Percentiles rank a stretch among this genome's conserved stretches.
These are phyloP conservation scores for Petrolisthes cinctipes DNA, from an alignment of 2,888 invertebrate genomes.

Conservation along the genomic window DNA sequence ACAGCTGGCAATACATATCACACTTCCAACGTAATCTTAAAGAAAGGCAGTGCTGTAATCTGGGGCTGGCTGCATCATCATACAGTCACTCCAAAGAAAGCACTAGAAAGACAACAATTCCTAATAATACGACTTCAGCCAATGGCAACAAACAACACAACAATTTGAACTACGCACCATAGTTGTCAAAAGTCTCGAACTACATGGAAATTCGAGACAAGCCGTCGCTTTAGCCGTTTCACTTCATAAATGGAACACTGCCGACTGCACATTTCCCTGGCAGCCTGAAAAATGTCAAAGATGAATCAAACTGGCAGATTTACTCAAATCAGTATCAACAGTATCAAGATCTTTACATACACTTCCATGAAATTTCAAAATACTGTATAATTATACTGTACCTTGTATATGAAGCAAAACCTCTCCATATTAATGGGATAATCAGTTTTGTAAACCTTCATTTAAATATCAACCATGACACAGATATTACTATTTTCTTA, in stretches of 20 bases:
- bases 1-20: background rate
- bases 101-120: background rate
- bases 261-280: too few species aligned
- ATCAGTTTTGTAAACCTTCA: too few species aligned
- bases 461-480: too few species aligned
- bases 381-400: too few species aligned
- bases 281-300: background rate
- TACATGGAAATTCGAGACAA: background rate
- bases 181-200: background rate
- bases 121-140: background rate
- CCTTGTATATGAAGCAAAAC: too few species aligned
- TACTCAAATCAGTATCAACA: background rate
- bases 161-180: background rate
- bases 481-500: too few species aligned
- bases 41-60: background rate
- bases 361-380: too few species aligned
- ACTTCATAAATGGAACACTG: too few species aligned
- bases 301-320: background rate
- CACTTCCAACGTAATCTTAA: background rate
- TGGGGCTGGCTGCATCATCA: background rate
- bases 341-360: background rate
- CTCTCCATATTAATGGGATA: too few species aligned
- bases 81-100: background rate
- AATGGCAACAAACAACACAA: background rate
- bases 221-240: too few species aligned